phyloP scores from a whole-genome alignment of 2,888 invertebrate species.

The Apoda limacodes region DNA sequence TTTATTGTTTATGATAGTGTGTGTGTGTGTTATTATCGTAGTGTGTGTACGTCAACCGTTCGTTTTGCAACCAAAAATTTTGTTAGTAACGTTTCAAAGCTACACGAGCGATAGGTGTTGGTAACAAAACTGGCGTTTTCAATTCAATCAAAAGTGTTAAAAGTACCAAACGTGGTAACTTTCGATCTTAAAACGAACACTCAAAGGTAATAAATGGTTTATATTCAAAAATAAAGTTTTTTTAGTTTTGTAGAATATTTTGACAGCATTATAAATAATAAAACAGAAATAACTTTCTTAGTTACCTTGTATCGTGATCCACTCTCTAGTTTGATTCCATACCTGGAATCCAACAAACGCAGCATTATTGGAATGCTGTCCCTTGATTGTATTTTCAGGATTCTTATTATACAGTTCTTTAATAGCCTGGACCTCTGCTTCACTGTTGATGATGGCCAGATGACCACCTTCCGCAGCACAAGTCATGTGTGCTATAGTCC shows the following conservation, averaged over 20 bases:
- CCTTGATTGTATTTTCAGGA: slow-evolving; percentile 6
- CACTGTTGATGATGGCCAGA: slow-evolving; percentile 23
- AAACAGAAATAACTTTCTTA: slow-evolving; percentile 2
- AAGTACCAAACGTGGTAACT: too few species aligned
- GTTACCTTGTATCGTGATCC: slow-evolving; percentile 27
- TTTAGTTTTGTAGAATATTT: not conserved
- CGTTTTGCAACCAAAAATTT: too few species aligned
- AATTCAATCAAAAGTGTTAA: too few species aligned
- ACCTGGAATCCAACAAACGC: slow-evolving; percentile 25
- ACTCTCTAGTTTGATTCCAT: slow-evolving; percentile 21
- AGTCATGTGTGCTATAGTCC: slow-evolving; percentile 11
- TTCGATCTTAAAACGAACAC: not conserved
- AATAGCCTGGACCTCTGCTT: slow-evolving; percentile 21
- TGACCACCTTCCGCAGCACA: too few species aligned
- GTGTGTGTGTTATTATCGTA: too few species aligned
- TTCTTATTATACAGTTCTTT: slow-evolving; percentile 19
- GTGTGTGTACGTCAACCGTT: too few species aligned
- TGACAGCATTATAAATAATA: too few species aligned
- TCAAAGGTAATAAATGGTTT: not conserved
- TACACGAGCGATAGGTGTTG: too few species aligned
- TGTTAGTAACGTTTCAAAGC: too few species aligned
- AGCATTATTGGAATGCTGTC: slow-evolving; percentile 14
- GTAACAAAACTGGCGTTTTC: too few species aligned
- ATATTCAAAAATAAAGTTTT: not conserved
- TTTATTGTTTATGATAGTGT: too few species aligned